Evolutionary conservation across 2,888 invertebrate species (phyloP).

Genomic region (Diarsia rubi): DNA sequence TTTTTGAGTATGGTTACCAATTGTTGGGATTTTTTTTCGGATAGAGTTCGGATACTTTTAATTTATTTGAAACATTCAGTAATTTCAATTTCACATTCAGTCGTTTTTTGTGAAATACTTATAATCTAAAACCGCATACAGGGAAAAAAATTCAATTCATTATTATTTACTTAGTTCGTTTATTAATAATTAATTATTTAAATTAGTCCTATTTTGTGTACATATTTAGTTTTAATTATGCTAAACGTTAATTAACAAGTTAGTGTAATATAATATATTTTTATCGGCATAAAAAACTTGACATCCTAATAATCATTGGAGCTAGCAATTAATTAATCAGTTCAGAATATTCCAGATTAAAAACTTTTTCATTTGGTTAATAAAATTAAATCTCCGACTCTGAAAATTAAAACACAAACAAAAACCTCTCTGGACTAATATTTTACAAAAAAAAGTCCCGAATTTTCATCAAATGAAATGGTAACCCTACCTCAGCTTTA

Average conservation of each 20-base stretch:
- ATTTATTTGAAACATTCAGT: not conserved
- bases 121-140: not conserved
- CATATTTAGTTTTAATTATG: no score
- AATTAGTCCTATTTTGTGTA: no score
- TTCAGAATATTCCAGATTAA: not conserved
- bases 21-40: not conserved
- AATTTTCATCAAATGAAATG: constrained; percentile 2
- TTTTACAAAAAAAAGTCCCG: not conserved
- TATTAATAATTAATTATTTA: no score
- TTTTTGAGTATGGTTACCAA: constrained; percentile 29
- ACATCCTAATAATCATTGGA: not conserved
- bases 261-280: no score
- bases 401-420: not conserved
- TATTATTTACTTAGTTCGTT: no score
- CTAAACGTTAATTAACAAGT: no score
- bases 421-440: not conserved
- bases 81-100: not conserved
- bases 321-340: not conserved
- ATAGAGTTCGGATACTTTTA: not conserved
- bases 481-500: constrained; percentile 54
- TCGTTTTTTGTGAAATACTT: not conserved
- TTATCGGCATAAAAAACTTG: no score
- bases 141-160: no score
- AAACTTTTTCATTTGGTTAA: not conserved
- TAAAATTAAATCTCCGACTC: not conserved